phyloP scores from a whole-genome alignment of 2,113 vertebrate genomes.

The Dasyprocta punctata region DNA sequence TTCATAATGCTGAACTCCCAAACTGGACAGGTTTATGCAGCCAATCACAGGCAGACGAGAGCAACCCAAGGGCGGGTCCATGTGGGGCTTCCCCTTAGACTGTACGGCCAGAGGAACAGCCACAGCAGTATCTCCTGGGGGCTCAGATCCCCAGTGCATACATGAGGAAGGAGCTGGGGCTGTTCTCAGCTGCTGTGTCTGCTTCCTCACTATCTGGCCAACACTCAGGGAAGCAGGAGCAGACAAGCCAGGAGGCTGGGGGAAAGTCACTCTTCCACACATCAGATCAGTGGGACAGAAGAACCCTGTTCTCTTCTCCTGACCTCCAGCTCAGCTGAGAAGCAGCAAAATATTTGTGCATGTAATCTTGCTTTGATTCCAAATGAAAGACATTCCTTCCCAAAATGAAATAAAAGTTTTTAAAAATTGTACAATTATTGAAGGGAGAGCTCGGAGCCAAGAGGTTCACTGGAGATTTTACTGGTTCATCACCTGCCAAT shows the following conservation, averaged over 20 bases:
- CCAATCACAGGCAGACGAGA: rapidly evolving
- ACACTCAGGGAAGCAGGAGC: neutral
- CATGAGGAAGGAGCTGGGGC: neutral
- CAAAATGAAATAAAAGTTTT: neutral
- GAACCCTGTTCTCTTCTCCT: rapidly evolving
- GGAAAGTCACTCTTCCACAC: neutral
- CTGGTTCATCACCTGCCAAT: rapidly evolving
- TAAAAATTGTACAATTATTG: neutral
- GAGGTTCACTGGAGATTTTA: neutral
- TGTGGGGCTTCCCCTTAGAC: neutral
- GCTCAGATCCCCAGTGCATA: neutral
- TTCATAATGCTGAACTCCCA: neutral
- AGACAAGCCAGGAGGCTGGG: neutral
- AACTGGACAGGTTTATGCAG: neutral
- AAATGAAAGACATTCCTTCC: neutral
- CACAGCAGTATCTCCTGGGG: neutral
- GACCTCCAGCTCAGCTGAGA: neutral
- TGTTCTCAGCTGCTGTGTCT: rapidly evolving
- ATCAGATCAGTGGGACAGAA: neutral
- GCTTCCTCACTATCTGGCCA: neutral
- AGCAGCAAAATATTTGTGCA: neutral
- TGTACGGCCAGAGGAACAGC: neutral
- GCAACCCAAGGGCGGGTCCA: rapidly evolving
- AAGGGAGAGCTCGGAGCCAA: neutral
- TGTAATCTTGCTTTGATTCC: neutral